A percentile compares a stretch with the other conserved stretches of the same genome.
These are phyloP conservation scores for Leptura quadrifasciata DNA, from an alignment of 2,888 invertebrate species.

Conservation along the genomic window DNA sequence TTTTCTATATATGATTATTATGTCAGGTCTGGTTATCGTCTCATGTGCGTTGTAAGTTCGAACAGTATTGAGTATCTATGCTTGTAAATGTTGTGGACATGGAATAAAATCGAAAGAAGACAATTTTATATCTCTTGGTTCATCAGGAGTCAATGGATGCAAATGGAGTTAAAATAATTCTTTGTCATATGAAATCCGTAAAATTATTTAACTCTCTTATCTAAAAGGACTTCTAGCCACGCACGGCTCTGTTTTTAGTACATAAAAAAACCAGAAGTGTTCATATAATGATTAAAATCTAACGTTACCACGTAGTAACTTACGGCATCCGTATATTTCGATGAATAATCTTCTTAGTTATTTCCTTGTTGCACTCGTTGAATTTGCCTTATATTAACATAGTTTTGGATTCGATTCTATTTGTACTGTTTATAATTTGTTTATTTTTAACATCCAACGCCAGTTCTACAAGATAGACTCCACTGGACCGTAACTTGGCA, in stretches of 20 bases:
- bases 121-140: too few relatives aligned
- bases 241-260: neutral
- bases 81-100: too few relatives aligned
- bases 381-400: neutral
- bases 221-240: neutral
- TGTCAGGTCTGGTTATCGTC: too few relatives aligned
- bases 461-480: neutral
- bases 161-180: too few relatives aligned
- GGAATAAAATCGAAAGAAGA: too few relatives aligned
- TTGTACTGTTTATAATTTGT: neutral
- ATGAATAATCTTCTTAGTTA: neutral
- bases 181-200: too few relatives aligned
- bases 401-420: neutral
- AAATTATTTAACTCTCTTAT: too few relatives aligned
- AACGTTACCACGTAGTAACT: neutral
- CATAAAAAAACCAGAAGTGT: neutral
- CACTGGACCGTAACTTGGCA: slow-evolving; percentile 3
- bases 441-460: neutral
- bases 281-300: neutral
- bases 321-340: neutral
- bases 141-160: too few relatives aligned
- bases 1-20: too few relatives aligned
- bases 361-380: neutral
- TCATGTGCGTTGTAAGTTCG: too few relatives aligned
- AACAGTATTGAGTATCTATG: too few relatives aligned